A percentile compares a stretch with the other conserved stretches of the same genome.
phyloP scores from a whole-genome alignment of 2,113 vertebrate species.

The Etheostoma spectabile region DNA sequence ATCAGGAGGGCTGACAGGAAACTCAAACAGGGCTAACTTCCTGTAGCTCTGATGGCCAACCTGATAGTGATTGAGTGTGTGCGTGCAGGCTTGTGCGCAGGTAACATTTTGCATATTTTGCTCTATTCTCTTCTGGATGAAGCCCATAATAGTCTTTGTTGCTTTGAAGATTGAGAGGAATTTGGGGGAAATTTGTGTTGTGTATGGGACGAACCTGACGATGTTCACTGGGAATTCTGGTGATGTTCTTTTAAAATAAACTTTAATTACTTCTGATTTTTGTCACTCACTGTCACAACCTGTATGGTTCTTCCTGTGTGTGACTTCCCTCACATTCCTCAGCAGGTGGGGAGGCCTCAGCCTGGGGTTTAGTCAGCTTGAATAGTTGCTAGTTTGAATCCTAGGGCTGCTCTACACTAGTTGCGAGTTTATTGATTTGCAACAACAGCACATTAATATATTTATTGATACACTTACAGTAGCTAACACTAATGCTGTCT shows the following conservation, averaged over 20 bases:
- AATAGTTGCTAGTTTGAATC: conserved; percentile 55
- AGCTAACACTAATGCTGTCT: not conserved
- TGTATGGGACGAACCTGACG: not conserved
- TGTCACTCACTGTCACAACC: conserved; percentile 42
- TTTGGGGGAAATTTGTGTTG: conserved; percentile 17
- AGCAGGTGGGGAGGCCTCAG: conserved; percentile 53
- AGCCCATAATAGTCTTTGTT: conserved; percentile 31
- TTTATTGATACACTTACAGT: not conserved
- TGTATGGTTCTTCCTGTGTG: conserved; percentile 68
- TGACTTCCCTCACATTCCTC: conserved; percentile 75
- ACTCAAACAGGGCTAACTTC: conserved; percentile 81
- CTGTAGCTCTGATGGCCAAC: conserved; percentile 83
- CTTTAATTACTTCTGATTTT: conserved; percentile 9
- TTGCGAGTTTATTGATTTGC: conserved; percentile 4
- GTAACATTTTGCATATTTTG: conserved; percentile 40
- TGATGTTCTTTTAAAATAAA: conserved; percentile 30
- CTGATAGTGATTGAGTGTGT: conserved; percentile 75
- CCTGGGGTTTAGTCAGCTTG: conserved; percentile 18
- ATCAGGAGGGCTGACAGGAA: conserved; percentile 84
- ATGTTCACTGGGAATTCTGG: not conserved
- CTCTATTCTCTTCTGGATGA: conserved; percentile 3
- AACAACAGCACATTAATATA: too few species aligned
- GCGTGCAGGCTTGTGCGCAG: conserved; percentile 9
- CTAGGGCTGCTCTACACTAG: not conserved
- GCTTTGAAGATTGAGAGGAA: conserved; percentile 17